A percentile compares a stretch with the other conserved stretches of the same genome.
phyloP scores from a whole-genome alignment of 2,797 vertebrate genomes.

The Mus minutoides region DNA sequence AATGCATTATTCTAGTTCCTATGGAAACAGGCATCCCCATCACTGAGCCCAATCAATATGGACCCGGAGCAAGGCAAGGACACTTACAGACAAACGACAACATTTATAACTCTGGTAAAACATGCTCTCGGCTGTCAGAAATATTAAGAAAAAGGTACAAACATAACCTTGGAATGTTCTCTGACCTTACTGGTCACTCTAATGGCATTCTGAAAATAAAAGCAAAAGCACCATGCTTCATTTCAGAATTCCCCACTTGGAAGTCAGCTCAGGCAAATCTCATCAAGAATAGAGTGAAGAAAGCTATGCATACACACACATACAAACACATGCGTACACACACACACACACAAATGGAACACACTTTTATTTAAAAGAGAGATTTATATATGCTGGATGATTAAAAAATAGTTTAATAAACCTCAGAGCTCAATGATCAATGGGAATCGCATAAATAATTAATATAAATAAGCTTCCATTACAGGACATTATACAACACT shows the following conservation, averaged over 20 bases:
- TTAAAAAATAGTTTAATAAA: background rate
- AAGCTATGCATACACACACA: background rate
- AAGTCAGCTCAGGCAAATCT: constrained; percentile 11
- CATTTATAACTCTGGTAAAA: constrained; percentile 57
- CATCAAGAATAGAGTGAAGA: background rate
- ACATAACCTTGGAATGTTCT: constrained; percentile 21
- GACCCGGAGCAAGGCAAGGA: constrained; percentile 61
- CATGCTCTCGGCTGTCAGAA: constrained; percentile 50
- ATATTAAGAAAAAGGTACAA: constrained; percentile 32
- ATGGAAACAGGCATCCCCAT: constrained; percentile 67
- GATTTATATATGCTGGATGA: background rate
- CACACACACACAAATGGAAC: background rate
- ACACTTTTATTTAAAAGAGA: background rate
- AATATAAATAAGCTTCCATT: constrained; percentile 2
- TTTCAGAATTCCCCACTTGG: background rate
- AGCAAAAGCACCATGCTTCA: constrained; percentile 36
- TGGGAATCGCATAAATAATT: background rate
- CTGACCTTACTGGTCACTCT: constrained; percentile 17
- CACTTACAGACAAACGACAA: constrained; percentile 55
- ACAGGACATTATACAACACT: background rate
- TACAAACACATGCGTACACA: background rate
- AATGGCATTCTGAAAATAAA: constrained; percentile 48
- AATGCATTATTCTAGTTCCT: constrained; percentile 72
- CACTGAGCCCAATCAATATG: constrained; percentile 56
- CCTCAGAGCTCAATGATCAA: constrained; percentile 34